Evolutionary conservation across 1,140 invertebrate genomes (phyloP).

Genomic region (Aphaenogaster floridana): DNA sequence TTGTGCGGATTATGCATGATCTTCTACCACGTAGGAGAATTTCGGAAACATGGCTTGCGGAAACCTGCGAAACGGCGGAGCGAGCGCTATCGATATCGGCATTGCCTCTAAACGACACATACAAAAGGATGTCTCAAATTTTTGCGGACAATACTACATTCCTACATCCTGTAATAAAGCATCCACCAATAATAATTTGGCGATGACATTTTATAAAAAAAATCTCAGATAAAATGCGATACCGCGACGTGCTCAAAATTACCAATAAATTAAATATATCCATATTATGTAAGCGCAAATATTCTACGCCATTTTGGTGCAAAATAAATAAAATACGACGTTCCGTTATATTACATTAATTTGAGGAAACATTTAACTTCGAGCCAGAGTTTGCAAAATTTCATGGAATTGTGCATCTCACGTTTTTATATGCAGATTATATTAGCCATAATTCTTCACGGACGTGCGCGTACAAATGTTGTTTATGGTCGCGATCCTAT

Average conservation of each 20-base stretch:
- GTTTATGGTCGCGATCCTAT: slow-evolving; percentile 35
- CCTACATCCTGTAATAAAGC: not conserved
- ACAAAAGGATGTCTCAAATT: not conserved
- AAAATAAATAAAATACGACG: slow-evolving; percentile 14
- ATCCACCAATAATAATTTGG: not conserved
- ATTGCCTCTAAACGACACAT: not conserved
- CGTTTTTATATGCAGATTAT: slow-evolving; percentile 51
- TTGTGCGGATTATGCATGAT: slow-evolving; percentile 66
- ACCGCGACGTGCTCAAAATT: not conserved
- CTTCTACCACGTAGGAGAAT: slow-evolving; percentile 48
- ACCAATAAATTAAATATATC: not conserved
- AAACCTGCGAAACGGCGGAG: slow-evolving; percentile 11
- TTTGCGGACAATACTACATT: not conserved
- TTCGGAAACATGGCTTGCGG: slow-evolving; percentile 35
- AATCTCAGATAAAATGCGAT: not conserved
- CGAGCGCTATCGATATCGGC: not conserved
- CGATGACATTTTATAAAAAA: not conserved
- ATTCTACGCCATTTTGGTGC: not conserved
- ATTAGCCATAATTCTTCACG: slow-evolving; percentile 43
- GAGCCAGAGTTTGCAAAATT: slow-evolving; percentile 35
- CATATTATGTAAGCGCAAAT: not conserved
- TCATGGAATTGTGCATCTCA: slow-evolving; percentile 33
- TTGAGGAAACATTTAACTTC: slow-evolving; percentile 36
- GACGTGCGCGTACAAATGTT: slow-evolving; percentile 26
- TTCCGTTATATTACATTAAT: slow-evolving; percentile 23